Percentiles rank a stretch among this genome's conserved stretches.
Evolutionary conservation across 2,113 vertebrate genomes (phyloP).

Genomic region (Oxyura jamaicensis): DNA sequence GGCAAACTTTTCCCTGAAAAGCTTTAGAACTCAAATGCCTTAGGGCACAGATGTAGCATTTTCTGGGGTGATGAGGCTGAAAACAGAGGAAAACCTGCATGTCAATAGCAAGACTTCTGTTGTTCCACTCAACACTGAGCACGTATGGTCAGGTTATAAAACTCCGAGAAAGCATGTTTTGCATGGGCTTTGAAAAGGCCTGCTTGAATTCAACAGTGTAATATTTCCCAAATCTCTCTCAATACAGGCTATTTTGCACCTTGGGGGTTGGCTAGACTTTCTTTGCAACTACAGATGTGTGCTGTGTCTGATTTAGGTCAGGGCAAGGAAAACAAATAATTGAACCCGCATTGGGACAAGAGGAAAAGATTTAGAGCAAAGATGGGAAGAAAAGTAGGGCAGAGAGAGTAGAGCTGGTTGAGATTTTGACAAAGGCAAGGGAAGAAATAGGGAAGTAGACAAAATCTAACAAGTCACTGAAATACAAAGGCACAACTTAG

Average conservation of each 20-base stretch:
- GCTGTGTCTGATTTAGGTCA: neutral
- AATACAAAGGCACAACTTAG: neutral
- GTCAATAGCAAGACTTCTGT: neutral
- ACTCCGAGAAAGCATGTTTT: neutral
- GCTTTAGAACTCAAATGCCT: neutral
- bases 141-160: neutral
- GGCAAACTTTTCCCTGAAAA: conserved; percentile 32
- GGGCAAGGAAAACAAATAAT: neutral
- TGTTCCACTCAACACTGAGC: neutral
- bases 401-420: neutral
- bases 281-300: neutral
- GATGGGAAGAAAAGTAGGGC: neutral
- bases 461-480: neutral
- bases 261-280: neutral
- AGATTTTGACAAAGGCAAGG: neutral
- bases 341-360: neutral
- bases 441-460: neutral
- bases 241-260: neutral
- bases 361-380: neutral
- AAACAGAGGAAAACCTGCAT: neutral
- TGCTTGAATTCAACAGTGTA: neutral
- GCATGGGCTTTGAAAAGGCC: neutral
- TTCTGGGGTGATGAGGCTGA: neutral
- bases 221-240: neutral
- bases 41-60: neutral